Evolutionary conservation across 2,888 invertebrate species (phyloP), one percentile per base, ranked within the genome.

Genomic region (Macaria liturata): DNA sequence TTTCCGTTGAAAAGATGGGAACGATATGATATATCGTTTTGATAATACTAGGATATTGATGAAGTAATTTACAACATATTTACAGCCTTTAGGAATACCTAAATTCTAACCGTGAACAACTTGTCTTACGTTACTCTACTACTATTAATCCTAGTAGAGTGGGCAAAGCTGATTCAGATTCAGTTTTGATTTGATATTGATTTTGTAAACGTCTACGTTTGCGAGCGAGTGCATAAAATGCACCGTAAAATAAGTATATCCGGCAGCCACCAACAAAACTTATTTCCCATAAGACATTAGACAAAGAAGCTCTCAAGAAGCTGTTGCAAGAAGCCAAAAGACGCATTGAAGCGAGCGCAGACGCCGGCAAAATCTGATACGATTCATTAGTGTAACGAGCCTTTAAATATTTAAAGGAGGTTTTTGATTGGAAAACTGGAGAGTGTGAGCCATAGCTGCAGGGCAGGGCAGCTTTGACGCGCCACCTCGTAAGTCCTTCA

Each of bases 341-440:
- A 81, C 66, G 74, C 82, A 80, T 82, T 81, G 81, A 82, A 74
- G 81, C 66, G 66, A 50, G 67, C 70, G 76, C 71, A 80, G 81
- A 78, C 81, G 85, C 72, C 78, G 80, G 70, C 74, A 78, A 81
- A 87, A 91, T 90, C 92, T 88, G 92, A 92, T 92, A 92, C 88
- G 92, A 89, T 92, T 92, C 92, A 92, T 92, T 92, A 91, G 81
- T 80, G 81, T 87, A 91, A 92, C 85, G 91, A 88, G 79, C 85
- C 88, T 88, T 92, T 88, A 20, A 92, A 92, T 92, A 87, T 88
- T 90, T 89, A 81, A 91, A 69, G 79, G 68, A 68, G 69, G 66
- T 79, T 84, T 89, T 88, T 91, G 91, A 92, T 92, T 89, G 86
- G 81, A 80, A 83, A 77, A 80, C 75, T 76, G 83, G 76, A 84